phyloP scores from a whole-genome alignment of 53 echinoderm and acorn worm genomes.

The Holothuria leucospilota region DNA sequence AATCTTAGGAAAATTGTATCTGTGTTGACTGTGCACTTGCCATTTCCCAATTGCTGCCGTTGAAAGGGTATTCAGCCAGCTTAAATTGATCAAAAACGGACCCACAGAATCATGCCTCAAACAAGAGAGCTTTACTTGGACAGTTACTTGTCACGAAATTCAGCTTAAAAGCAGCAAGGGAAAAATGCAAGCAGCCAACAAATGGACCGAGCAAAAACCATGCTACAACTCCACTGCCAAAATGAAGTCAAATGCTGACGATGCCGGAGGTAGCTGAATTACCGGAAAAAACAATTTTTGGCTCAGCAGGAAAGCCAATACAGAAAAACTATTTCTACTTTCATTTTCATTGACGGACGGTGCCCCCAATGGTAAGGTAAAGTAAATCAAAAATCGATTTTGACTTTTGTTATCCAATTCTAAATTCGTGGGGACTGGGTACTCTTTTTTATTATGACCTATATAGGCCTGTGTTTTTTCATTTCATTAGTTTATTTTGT shows the following conservation, averaged over 20 bases:
- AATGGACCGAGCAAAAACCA: background rate
- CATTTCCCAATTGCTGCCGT: slow-evolving; percentile 10
- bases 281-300: background rate
- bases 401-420: no score
- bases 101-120: slow-evolving; percentile 14
- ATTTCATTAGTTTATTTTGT: no score
- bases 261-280: slow-evolving; percentile 16
- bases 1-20: background rate
- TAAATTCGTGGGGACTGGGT: no score
- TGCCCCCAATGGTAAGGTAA: no score
- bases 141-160: slow-evolving; percentile 17
- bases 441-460: no score
- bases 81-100: no score
- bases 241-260: slow-evolving; percentile 19
- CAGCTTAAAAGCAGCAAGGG: background rate
- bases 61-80: no score
- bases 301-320: background rate
- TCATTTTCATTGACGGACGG: no score
- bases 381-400: no score
- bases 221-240: background rate
- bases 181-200: background rate
- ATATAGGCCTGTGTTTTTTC: no score
- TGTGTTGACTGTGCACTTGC: background rate
- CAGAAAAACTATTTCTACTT: background rate
- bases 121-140: slow-evolving; percentile 24